These are phyloP conservation scores for Malacoraja senta DNA, from an alignment of 2,797 vertebrate species.

Conservation along the genomic window DNA sequence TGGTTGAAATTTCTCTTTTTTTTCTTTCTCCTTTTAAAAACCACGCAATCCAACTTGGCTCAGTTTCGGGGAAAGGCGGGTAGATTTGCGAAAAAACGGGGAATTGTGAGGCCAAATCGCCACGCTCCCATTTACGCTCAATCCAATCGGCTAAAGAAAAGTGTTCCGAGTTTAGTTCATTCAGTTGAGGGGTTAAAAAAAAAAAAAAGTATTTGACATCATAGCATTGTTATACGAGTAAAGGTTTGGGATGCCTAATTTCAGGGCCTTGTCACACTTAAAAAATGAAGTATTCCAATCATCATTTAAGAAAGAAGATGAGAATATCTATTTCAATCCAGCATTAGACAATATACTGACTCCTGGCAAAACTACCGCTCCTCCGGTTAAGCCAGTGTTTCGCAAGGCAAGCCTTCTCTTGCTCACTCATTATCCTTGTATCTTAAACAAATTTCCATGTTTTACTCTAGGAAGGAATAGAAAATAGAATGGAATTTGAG, in stretches of 20 bases:
- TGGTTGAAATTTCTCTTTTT: background rate
- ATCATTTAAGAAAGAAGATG: background rate
- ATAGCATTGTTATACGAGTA: constrained; percentile 3
- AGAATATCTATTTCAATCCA: background rate
- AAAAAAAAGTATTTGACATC: constrained; percentile 9
- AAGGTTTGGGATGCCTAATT: background rate
- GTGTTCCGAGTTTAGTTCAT: background rate
- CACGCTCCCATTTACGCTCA: background rate
- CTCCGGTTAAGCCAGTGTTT: background rate
- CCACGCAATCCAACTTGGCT: constrained; percentile 6
- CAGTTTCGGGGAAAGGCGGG: background rate
- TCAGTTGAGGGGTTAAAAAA: background rate
- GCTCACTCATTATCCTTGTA: background rate
- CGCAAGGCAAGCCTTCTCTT: background rate
- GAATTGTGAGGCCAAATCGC: constrained; percentile 9
- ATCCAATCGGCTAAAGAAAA: too few species aligned
- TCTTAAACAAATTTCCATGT: background rate
- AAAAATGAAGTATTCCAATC: background rate
- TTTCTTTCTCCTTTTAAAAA: background rate
- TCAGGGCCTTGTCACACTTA: constrained; percentile 13
- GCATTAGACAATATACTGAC: background rate
- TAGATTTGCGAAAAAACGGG: too few species aligned
- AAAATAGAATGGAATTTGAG: constrained; percentile 21
- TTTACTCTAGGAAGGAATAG: background rate
- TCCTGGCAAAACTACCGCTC: background rate